Percentiles rank a stretch among this genome's conserved stretches.
These are phyloP conservation scores for mouse (Mus musculus) DNA, from an alignment of 2,113 vertebrate species.

Conservation along the genomic window DNA sequence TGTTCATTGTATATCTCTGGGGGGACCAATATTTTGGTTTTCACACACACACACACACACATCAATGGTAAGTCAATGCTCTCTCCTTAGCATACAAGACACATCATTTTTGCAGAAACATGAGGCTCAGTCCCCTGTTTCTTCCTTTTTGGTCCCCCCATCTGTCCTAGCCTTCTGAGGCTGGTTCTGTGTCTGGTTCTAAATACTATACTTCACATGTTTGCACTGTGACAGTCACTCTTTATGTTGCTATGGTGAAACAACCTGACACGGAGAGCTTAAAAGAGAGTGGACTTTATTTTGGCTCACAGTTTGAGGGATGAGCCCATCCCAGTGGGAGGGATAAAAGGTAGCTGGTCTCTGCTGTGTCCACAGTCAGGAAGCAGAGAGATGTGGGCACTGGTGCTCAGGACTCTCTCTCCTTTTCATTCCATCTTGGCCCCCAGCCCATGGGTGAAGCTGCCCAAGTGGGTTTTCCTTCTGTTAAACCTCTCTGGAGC, in stretches of 20 bases:
- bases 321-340: neutral
- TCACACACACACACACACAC: no score
- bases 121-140: neutral
- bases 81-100: neutral
- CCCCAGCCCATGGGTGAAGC: neutral
- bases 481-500: neutral
- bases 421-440: neutral
- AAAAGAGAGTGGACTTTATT: neutral
- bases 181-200: neutral
- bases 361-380: neutral
- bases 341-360: neutral
- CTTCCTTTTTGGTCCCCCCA: neutral
- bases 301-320: neutral
- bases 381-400: neutral
- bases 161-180: neutral
- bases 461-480: neutral
- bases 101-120: neutral
- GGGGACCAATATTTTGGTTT: neutral
- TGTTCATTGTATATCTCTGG: neutral
- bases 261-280: neutral
- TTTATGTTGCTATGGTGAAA: neutral
- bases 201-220: neutral
- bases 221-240: neutral
- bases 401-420: neutral
- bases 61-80: neutral